Evolutionary conservation across 2,797 vertebrate genomes (phyloP), one percentile per base, ranked within the genome.

Genomic region (Sarcoramphus papa): DNA sequence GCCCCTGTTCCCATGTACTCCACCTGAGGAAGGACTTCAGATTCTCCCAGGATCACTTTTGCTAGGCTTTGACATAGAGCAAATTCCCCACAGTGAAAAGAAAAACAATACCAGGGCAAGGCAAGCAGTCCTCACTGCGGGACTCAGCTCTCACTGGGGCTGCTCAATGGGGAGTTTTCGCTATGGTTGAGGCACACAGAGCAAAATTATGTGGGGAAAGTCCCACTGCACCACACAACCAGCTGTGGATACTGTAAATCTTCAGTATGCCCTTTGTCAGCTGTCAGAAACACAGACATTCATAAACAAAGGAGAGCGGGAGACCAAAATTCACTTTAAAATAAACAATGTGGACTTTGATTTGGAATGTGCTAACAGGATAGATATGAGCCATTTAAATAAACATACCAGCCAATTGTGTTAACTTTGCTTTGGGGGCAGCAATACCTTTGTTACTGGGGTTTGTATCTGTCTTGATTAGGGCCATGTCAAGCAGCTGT

Each of bases 241-340:
- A 88, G 56, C 91, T 92, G 94, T 81, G 67, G 91, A 70, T 85
- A 54, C 70, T 91, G 92, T 79, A 94, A 80, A 90, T 92, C 95
- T 95, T 96, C 82, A 63, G 62, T 67, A 54, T 91, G 83, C 80
- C 95, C 88, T 98, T 96, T 97, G 92, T 95, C 97, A 95, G 63
- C 93, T 96, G 94, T 97, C 96, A 96, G 94, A 96, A 95, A 96
- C 82, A 86, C 53, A 91, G 60, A 89, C 81, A 68, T 85, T 96
- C 92, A 90, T 92, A 97, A 97, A 97, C 88, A 97, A 95, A 73
- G 45, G 82, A 84, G 57, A 92, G 69, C 6, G 1, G 68, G 92
- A 95, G 75, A 86, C 65, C 45, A 31, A 97, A 97, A 96, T 88
- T 95, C 94, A 93, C 53, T 83, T 64, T 80, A 97, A 94, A 97